Evolutionary conservation across 2,888 invertebrate species (phyloP), one percentile per base, ranked within the genome.

Genomic region (Conops quadrifasciatus): DNA sequence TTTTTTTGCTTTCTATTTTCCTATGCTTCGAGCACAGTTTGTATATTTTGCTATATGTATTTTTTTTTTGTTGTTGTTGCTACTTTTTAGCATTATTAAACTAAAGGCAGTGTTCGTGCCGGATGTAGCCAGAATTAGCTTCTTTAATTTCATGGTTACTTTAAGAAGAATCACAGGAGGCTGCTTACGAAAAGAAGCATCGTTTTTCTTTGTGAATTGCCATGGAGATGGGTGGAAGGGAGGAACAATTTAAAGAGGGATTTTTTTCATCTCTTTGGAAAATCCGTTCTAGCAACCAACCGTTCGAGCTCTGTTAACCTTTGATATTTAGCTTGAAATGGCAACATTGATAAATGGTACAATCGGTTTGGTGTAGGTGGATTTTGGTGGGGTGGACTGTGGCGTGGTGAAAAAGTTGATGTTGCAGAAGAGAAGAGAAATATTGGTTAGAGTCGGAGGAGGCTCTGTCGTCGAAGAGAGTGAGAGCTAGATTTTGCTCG

Each of bases 81-180:
- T n/a, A n/a, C n/a, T 16, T 45, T 63, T 62, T 51, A 58, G 21
- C 59, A 69, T 51, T 30, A 66, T 1, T 26, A 53, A n/a, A n/a
- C 43, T 36, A 51, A 36, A 24, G 26, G n/a, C 30, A 15, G 15
- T 26, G n/a, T 59, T 15, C 26, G 59, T 26, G 28, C 59, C 15
- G 24, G 24, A 67, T 36, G 24, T 36, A 13, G 36, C 21, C 36
- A 19, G 51, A 62, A 49, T 60, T 28, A 75, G 51, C 71, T 77
- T 77, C 82, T 82, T 82, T 82, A 82, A 82, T 82, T 82, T 82
- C 82, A 82, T 82, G 82, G 81, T 82, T 82, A 80, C 82, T 82
- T 82, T 82, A 82, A 82, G 80, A 64, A 16, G 30, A 68, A 49
- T 51, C 62, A 36, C 60, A 45, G 45, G n/a, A 45, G 63, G 28